phyloP scores from a whole-genome alignment of 2,888 invertebrate genomes.

The Hydriomena furcata region DNA sequence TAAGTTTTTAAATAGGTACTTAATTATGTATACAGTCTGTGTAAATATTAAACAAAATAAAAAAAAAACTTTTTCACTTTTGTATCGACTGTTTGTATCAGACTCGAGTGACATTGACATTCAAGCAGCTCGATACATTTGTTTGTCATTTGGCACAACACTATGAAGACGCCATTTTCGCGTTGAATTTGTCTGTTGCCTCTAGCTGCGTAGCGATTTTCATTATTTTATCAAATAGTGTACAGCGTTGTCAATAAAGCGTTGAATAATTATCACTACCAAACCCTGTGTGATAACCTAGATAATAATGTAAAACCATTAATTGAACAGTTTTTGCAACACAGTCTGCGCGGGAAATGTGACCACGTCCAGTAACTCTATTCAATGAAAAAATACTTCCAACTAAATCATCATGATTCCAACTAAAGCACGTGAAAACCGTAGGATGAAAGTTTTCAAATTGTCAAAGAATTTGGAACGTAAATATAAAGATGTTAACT shows the following conservation, averaged over 20 bases:
- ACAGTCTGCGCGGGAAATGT: constrained; percentile 79
- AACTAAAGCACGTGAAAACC: constrained; percentile 59
- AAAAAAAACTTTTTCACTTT: no score
- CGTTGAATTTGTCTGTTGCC: constrained; percentile 51
- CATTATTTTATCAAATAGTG: constrained; percentile 43
- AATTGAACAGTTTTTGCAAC: constrained; percentile 23
- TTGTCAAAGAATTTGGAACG: constrained; percentile 68
- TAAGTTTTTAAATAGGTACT: no score
- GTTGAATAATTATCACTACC: constrained; percentile 16
- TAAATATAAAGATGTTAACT: constrained; percentile 71
- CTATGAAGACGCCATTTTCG: constrained; percentile 69
- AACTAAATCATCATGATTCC: constrained; percentile 58
- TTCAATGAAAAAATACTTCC: constrained; percentile 26
- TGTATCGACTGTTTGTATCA: no score
- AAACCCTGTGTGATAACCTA: constrained; percentile 33
- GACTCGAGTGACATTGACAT: constrained; percentile 27
- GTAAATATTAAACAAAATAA: no score
- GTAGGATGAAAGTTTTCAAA: constrained; percentile 56
- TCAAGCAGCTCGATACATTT: constrained; percentile 23
- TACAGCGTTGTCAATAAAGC: constrained; percentile 8
- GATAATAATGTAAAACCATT: constrained; percentile 34
- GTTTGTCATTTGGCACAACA: constrained; percentile 41
- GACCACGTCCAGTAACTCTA: constrained; percentile 50
- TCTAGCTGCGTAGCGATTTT: constrained; percentile 43
- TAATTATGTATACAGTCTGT: no score